These are phyloP conservation scores for Eumeta japonica DNA, from an alignment of 1,140 invertebrate species.

Conservation along the genomic window DNA sequence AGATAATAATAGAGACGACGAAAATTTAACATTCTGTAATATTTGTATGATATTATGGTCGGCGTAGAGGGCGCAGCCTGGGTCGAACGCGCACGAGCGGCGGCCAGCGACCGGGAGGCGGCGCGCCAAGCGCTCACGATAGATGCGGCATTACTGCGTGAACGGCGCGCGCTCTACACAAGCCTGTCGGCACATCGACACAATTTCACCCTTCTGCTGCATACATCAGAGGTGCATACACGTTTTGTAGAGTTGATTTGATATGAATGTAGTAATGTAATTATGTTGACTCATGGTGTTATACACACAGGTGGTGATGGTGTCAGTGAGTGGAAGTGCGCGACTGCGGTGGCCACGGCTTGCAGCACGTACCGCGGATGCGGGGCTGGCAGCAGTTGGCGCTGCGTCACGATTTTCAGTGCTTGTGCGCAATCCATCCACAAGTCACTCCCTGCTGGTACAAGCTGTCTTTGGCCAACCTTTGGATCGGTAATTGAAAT, in stretches of 20 bases:
- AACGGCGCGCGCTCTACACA: slow-evolving; percentile 12
- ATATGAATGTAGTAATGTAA: too few relatives aligned
- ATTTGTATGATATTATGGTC: too few relatives aligned
- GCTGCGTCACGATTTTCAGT: slow-evolving; percentile 14
- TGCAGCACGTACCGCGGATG: slow-evolving; percentile 2
- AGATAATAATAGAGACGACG: too few relatives aligned
- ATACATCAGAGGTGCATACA: slow-evolving; percentile 15
- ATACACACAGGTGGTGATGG: slow-evolving; percentile 16
- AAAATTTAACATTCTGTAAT: too few relatives aligned
- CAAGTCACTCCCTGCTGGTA: slow-evolving; percentile 12
- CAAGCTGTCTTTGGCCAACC: too few relatives aligned
- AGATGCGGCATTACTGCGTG: slow-evolving; percentile 13
- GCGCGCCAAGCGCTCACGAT: slow-evolving; percentile 10
- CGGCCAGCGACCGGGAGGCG: slow-evolving; percentile 4
- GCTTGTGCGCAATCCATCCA: slow-evolving; percentile 14
- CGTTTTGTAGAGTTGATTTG: too few relatives aligned
- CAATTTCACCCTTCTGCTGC: slow-evolving; percentile 18
- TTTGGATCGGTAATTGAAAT: too few relatives aligned
- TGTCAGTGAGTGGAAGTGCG: slow-evolving; percentile 8
- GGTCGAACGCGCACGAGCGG: neutral
- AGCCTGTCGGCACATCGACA: slow-evolving; percentile 8
- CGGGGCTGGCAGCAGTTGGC: slow-evolving; percentile 15
- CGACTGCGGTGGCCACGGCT: slow-evolving; percentile 14
- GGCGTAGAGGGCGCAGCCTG: slow-evolving; percentile 20
- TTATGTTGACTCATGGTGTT: too few relatives aligned